These are phyloP conservation scores for Yponomeuta cagnagella DNA, from an alignment of 2,888 invertebrate species.

Conservation along the genomic window DNA sequence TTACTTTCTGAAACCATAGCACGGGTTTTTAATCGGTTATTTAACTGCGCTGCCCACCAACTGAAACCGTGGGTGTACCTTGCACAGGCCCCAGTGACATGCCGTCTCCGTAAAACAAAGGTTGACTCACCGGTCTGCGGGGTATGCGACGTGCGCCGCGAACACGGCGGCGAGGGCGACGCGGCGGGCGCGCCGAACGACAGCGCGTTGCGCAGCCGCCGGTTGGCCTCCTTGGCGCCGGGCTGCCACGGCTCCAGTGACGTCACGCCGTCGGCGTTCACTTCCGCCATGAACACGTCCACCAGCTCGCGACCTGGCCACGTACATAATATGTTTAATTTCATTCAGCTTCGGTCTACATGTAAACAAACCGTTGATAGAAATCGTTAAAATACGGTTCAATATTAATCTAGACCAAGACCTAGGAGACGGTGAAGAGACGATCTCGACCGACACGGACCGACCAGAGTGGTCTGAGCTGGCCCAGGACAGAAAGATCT, in stretches of 20 bases:
- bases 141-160: conserved; percentile 8
- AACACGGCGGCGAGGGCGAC: conserved; percentile 23
- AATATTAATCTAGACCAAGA: too few relatives aligned
- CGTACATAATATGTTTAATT: conserved; percentile 17
- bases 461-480: too few relatives aligned
- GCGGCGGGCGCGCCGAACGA: conserved; percentile 51
- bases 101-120: too few relatives aligned
- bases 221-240: conserved; percentile 39
- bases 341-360: too few relatives aligned
- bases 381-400: too few relatives aligned
- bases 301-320: conserved; percentile 92
- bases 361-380: too few relatives aligned
- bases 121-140: conserved; percentile 15
- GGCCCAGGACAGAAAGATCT: too few relatives aligned
- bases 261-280: conserved; percentile 84
- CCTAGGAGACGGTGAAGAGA: too few relatives aligned
- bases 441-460: too few relatives aligned
- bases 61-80: too few relatives aligned
- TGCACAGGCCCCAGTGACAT: too few relatives aligned
- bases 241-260: conserved; percentile 78
- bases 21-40: background rate
- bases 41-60: too few relatives aligned
- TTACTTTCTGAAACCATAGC: background rate
- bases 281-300: conserved; percentile 88
- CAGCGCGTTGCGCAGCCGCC: conserved; percentile 44